phyloP scores from a whole-genome alignment of 2,888 invertebrate genomes.

The Onthophagus sagittarius region DNA sequence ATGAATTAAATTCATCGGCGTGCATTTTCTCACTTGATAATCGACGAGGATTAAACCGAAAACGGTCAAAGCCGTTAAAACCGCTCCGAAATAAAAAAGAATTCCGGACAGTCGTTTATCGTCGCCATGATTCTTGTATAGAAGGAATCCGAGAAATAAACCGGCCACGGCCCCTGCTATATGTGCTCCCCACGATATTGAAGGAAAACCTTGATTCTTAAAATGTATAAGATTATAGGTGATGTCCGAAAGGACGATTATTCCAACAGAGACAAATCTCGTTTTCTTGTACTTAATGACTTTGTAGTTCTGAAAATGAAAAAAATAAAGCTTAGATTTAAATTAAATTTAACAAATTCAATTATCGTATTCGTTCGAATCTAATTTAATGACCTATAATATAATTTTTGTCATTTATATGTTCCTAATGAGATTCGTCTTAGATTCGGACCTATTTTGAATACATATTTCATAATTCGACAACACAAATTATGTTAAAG shows the following conservation, averaged over 20 bases:
- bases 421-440: too few species aligned
- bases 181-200: slow-evolving; percentile 70
- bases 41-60: slow-evolving; percentile 30
- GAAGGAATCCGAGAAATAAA: slow-evolving; percentile 58
- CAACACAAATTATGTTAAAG: too few species aligned
- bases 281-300: slow-evolving; percentile 49
- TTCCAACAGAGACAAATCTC: slow-evolving; percentile 57
- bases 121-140: slow-evolving; percentile 49
- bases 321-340: neutral
- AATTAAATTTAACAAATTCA: neutral
- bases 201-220: slow-evolving; percentile 48
- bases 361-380: too few species aligned
- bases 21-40: slow-evolving; percentile 35
- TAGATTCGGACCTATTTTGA: too few species aligned
- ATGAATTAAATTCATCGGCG: slow-evolving; percentile 30
- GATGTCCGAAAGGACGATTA: slow-evolving; percentile 64
- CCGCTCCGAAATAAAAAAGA: slow-evolving; percentile 30
- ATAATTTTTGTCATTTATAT: too few species aligned
- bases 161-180: slow-evolving; percentile 66
- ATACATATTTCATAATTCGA: too few species aligned
- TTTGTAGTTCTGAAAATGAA: slow-evolving; percentile 46
- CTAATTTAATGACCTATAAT: too few species aligned
- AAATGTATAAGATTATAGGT: slow-evolving; percentile 53
- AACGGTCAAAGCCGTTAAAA: slow-evolving; percentile 28
- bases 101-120: slow-evolving; percentile 25